Conservation (phyloP, 2,888 invertebrate genomes). For the Panzeria rudis region DNA sequence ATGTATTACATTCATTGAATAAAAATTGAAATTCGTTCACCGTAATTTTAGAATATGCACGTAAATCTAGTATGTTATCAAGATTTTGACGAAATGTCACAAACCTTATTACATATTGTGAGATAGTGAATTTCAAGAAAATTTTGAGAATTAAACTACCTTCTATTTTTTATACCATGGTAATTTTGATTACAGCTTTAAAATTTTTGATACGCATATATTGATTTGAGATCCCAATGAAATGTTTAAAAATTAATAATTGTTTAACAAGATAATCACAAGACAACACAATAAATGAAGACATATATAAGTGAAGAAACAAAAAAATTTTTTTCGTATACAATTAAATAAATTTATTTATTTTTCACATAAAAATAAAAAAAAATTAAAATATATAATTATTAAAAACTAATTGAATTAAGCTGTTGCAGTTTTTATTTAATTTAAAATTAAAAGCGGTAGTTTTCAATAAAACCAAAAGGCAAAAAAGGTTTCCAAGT, state of each 20-base stretch:
- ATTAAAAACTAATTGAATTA: conserved; percentile 63
- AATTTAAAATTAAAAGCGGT: conserved; percentile 61
- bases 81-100: too few relatives aligned
- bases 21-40: too few relatives aligned
- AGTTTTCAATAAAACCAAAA: conserved; percentile 66
- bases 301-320: conserved; percentile 26
- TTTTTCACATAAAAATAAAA: conserved; percentile 65
- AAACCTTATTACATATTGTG: too few relatives aligned
- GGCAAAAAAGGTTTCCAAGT: conserved; percentile 51
- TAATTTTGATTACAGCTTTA: too few relatives aligned
- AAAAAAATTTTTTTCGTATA: conserved; percentile 48
- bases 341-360: conserved; percentile 68
- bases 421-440: conserved; percentile 45
- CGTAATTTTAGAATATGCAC: too few relatives aligned
- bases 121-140: too few relatives aligned
- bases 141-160: too few relatives aligned
- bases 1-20: too few relatives aligned
- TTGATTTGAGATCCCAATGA: too few relatives aligned
- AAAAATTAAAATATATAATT: conserved; percentile 58
- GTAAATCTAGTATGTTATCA: too few relatives aligned
- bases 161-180: too few relatives aligned
- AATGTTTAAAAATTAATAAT: not conserved
- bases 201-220: too few relatives aligned
- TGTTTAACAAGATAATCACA: not conserved
- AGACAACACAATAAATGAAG: not conserved